A percentile compares a stretch with the other conserved stretches of the same genome.
phyloP scores from a whole-genome alignment of 2,113 vertebrate species.

The Rhinichthys klamathensis region DNA sequence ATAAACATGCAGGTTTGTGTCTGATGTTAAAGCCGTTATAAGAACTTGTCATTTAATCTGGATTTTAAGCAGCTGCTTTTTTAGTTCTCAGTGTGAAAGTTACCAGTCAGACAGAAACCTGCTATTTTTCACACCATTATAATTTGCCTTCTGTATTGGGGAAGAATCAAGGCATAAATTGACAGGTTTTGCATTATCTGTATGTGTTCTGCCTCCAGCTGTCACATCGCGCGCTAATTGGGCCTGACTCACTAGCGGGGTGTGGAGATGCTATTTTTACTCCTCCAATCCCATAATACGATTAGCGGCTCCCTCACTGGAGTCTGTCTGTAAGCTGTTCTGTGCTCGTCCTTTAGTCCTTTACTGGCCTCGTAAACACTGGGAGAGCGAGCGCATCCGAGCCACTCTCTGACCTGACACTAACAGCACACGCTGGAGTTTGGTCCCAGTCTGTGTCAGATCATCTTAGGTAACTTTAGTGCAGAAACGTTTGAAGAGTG shows the following conservation, averaged over 20 bases:
- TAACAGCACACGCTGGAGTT: neutral
- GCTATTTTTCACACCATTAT: conserved; percentile 76
- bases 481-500: neutral
- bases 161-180: conserved; percentile 71
- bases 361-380: neutral
- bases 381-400: neutral
- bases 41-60: neutral
- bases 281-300: conserved; percentile 78
- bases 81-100: conserved; percentile 63
- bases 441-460: neutral
- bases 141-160: conserved; percentile 64
- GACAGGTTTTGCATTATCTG: conserved; percentile 60
- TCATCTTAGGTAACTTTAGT: neutral
- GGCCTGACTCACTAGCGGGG: conserved; percentile 69
- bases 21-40: neutral
- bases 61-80: conserved; percentile 49
- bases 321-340: conserved; percentile 74
- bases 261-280: conserved; percentile 75
- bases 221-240: conserved; percentile 78
- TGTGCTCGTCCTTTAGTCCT: conserved; percentile 58
- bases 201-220: conserved; percentile 75
- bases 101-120: conserved; percentile 70
- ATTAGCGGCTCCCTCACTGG: conserved; percentile 76
- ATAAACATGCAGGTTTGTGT: neutral
- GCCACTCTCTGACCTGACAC: neutral